phyloP scores from a whole-genome alignment of 1,140 invertebrate genomes.

The Diuraphis noxia region DNA sequence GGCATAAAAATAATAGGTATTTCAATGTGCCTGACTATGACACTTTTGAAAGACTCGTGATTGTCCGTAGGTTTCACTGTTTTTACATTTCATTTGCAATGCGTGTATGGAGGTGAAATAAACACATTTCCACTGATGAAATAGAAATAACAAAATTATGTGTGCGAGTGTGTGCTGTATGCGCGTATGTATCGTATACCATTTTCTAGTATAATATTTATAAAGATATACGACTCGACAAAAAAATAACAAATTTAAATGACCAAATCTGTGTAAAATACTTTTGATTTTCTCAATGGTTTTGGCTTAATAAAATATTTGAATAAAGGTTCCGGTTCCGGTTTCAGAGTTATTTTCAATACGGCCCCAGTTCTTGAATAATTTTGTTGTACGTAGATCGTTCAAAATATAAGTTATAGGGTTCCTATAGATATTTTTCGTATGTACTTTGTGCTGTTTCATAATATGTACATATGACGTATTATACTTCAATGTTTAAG shows the following conservation, averaged over 20 bases:
- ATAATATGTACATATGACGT: background rate
- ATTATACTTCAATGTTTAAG: background rate
- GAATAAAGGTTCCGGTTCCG: background rate
- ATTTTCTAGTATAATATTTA: background rate
- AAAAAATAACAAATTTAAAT: background rate
- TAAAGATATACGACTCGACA: background rate
- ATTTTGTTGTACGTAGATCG: background rate
- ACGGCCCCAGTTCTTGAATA: background rate
- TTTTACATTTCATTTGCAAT: background rate
- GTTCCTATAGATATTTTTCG: background rate
- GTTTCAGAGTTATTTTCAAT: background rate
- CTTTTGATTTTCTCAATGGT: background rate
- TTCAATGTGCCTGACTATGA: no score
- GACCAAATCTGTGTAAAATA: background rate
- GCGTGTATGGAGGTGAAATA: background rate
- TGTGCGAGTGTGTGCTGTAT: background rate
- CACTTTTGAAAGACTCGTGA: no score
- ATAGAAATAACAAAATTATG: background rate
- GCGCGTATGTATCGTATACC: background rate
- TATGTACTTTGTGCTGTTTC: background rate
- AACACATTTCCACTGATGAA: background rate
- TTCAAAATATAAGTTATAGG: background rate
- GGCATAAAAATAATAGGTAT: no score
- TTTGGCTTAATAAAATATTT: background rate
- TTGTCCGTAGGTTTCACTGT: no score